phyloP scores from a whole-genome alignment of 2,113 vertebrate genomes.

The Scomber colias region DNA sequence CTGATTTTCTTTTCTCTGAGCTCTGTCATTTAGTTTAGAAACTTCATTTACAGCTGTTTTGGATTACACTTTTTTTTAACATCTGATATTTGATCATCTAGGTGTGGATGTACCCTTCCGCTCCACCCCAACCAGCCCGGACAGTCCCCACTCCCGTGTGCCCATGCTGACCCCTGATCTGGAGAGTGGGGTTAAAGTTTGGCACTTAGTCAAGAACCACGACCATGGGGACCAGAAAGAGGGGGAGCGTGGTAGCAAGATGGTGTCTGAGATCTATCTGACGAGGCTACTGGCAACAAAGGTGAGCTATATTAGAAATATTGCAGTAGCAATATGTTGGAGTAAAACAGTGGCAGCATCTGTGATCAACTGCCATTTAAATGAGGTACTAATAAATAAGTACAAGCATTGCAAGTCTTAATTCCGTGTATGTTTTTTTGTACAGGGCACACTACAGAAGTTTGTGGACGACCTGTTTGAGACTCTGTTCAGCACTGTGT shows the following conservation, averaged over 20 bases:
- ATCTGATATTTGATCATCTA: conserved; percentile 13
- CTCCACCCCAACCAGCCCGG: conserved; percentile 92
- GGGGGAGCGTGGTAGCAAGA: conserved; percentile 95
- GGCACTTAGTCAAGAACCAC: conserved; percentile 97
- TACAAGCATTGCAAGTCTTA: not conserved
- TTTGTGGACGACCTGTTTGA: conserved; percentile 98
- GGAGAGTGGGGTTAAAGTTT: conserved; percentile 95
- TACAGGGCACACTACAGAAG: conserved; percentile 95
- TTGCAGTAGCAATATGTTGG: not conserved
- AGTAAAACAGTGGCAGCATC: too few species aligned
- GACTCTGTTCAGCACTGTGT: conserved; percentile 96
- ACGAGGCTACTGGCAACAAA: conserved; percentile 95
- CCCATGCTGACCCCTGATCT: conserved; percentile 97
- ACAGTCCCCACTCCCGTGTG: conserved; percentile 94
- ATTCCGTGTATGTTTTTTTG: not conserved
- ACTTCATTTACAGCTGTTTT: not conserved
- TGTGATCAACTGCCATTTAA: too few species aligned
- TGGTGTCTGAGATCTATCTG: conserved; percentile 98
- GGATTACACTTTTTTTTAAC: not conserved
- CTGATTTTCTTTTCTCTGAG: not conserved
- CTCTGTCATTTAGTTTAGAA: not conserved
- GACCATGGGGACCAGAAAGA: conserved; percentile 97
- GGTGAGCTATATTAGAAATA: conserved; percentile 76
- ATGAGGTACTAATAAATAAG: not conserved
- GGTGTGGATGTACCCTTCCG: conserved; percentile 90